phyloP scores from a whole-genome alignment of 1,140 invertebrate genomes.

The Papilio machaon region DNA sequence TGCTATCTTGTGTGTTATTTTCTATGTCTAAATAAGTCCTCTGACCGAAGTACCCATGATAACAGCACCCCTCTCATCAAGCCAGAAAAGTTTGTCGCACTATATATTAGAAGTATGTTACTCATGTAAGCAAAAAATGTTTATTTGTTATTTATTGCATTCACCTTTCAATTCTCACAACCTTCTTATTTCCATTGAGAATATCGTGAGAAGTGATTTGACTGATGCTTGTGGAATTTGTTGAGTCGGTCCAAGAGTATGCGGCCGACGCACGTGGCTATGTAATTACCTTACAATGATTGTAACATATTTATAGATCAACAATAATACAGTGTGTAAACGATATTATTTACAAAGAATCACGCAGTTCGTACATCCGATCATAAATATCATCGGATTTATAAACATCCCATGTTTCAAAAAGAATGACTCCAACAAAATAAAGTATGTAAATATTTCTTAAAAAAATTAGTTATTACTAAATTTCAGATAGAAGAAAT shows the following conservation, averaged over 20 bases:
- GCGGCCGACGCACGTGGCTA: constrained; percentile 23
- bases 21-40: no score
- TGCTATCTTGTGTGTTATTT: not conserved
- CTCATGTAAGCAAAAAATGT: not conserved
- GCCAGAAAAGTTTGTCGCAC: not conserved
- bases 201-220: constrained; percentile 58
- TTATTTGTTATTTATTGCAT: constrained; percentile 17
- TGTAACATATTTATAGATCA: constrained; percentile 13
- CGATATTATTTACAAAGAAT: constrained; percentile 26
- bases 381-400: not conserved
- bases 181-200: constrained; percentile 21
- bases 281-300: constrained; percentile 11
- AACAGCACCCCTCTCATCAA: no score
- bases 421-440: not conserved
- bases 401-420: not conserved
- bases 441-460: not conserved
- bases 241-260: constrained; percentile 54
- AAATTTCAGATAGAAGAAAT: not conserved
- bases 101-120: not conserved
- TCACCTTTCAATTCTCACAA: constrained; percentile 6
- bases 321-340: constrained; percentile 27
- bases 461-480: not conserved
- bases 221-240: constrained; percentile 55
- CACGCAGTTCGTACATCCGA: not conserved
- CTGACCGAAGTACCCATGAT: no score